These are phyloP conservation scores for Ploceus nigricollis DNA, from an alignment of 2,113 vertebrate species.

Conservation along the genomic window DNA sequence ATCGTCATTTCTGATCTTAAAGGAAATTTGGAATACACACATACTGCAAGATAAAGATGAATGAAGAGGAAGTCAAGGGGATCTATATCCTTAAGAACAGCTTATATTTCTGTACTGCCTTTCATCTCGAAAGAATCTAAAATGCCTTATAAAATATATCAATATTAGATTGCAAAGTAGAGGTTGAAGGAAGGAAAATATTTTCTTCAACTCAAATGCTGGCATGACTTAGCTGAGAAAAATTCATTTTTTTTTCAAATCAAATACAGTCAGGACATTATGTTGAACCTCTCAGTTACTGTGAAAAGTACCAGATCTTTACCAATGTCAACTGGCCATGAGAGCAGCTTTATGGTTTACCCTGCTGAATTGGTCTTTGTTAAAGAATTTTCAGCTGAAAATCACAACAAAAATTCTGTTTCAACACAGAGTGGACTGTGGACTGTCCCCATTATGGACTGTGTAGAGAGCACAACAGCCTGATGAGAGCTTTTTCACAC, in stretches of 20 bases:
- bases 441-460: background rate
- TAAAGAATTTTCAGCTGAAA: background rate
- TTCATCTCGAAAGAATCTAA: constrained; percentile 8
- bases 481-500: background rate
- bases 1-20: background rate
- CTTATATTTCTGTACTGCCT: background rate
- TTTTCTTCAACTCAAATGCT: background rate
- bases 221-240: background rate
- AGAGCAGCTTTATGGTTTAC: background rate
- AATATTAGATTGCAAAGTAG: background rate
- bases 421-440: no score
- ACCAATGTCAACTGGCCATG: background rate
- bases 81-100: background rate
- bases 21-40: background rate
- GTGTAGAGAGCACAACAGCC: background rate
- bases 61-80: background rate
- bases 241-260: background rate
- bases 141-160: background rate
- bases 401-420: background rate
- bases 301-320: constrained; percentile 11
- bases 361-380: background rate
- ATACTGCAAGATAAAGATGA: background rate
- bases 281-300: background rate
- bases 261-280: background rate
- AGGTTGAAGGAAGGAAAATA: background rate